Conservation (phyloP, 2,113 vertebrate genomes). For the Asarcornis scutulata region DNA sequence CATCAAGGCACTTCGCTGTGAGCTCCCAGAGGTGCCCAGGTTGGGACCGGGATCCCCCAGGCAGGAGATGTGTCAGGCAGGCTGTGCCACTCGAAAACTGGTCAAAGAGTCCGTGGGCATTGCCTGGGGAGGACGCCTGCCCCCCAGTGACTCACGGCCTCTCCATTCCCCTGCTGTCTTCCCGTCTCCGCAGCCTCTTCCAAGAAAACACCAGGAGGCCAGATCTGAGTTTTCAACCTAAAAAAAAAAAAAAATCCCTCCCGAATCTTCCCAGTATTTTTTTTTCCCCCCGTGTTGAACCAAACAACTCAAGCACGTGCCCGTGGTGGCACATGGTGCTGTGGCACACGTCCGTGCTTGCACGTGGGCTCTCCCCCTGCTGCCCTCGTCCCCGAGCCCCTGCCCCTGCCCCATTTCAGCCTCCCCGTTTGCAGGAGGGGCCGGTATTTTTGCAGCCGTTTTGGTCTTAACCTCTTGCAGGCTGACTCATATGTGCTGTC, state of each 20-base stretch:
- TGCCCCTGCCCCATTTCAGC: neutral
- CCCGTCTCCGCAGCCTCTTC: neutral
- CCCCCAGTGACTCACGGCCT: conserved; percentile 13
- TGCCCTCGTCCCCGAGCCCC: neutral
- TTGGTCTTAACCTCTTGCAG: conserved; percentile 49
- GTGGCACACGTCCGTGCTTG: neutral
- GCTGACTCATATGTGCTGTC: conserved; percentile 52
- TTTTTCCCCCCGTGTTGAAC: neutral
- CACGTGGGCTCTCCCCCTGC: neutral
- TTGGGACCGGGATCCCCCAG: too few species aligned
- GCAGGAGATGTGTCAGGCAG: too few species aligned
- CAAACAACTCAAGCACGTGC: fast-evolving
- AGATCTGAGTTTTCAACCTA: neutral
- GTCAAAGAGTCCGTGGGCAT: neutral
- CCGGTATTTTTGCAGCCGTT: neutral
- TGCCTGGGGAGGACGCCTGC: neutral
- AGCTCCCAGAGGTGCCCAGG: too few species aligned
- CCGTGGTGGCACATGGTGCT: neutral
- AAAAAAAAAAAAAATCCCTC: neutral
- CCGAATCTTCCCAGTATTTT: neutral
- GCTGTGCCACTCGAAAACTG: too few species aligned
- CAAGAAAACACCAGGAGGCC: neutral
- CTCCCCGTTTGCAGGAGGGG: neutral
- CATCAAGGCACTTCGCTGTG: too few species aligned
- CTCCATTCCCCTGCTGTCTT: neutral